phyloP scores from a whole-genome alignment of 2,888 invertebrate species.

The Scelioninae gen. 2 region DNA sequence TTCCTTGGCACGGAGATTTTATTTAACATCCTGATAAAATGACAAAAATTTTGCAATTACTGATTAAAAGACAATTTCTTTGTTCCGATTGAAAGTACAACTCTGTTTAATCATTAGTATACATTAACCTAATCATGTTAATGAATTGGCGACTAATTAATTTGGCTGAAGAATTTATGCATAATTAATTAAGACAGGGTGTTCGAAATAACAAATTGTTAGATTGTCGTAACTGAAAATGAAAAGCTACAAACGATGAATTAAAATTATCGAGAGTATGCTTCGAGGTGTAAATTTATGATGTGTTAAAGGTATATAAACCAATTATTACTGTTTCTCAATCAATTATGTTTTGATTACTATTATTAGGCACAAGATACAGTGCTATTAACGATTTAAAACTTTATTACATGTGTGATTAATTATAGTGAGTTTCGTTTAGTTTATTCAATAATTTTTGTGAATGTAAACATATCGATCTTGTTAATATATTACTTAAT shows the following conservation, averaged over 20 bases:
- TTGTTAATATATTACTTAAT: too few species aligned
- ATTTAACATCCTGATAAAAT: conserved; percentile 32
- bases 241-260: conserved; percentile 9
- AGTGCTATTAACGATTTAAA: conserved; percentile 1
- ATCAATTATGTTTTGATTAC: conserved; percentile 17
- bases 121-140: conserved; percentile 36
- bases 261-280: conserved; percentile 22
- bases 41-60: conserved; percentile 40
- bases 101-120: conserved; percentile 29
- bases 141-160: conserved; percentile 35
- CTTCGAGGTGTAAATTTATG: conserved; percentile 26
- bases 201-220: conserved; percentile 10
- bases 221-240: conserved; percentile 16
- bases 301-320: conserved; percentile 21
- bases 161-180: conserved; percentile 4
- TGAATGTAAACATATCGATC: too few species aligned
- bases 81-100: conserved; percentile 52
- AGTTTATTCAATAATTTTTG: too few species aligned
- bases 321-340: conserved; percentile 27
- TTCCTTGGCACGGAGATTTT: conserved; percentile 23
- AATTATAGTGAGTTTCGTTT: too few species aligned
- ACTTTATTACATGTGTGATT: too few species aligned
- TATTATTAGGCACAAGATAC: conserved; percentile 18
- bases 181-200: conserved; percentile 32
- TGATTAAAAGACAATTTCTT: conserved; percentile 52